Evolutionary conservation across 2,113 vertebrate species (phyloP).

Genomic region (Dromiciops gliroides): DNA sequence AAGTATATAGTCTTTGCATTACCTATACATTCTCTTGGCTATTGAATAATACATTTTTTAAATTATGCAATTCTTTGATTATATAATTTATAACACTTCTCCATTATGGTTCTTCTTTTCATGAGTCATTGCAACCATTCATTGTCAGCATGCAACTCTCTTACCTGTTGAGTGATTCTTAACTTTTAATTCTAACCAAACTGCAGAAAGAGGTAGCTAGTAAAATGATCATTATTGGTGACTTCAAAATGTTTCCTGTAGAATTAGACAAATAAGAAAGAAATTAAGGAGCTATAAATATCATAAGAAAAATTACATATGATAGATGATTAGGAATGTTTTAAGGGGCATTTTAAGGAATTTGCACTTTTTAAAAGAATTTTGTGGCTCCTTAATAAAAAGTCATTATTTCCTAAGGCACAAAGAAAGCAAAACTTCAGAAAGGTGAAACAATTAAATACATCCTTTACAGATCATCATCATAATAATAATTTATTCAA

Average conservation of each 20-base stretch:
- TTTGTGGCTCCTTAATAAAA: background rate
- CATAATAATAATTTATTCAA: background rate
- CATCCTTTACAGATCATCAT: background rate
- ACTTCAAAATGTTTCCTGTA: background rate
- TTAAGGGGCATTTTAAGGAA: background rate
- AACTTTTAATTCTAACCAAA: too few relatives aligned
- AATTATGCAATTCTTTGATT: too few relatives aligned
- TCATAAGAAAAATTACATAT: background rate
- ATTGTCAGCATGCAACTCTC: too few relatives aligned
- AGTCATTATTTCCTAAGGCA: background rate
- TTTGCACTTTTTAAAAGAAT: background rate
- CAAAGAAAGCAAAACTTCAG: background rate
- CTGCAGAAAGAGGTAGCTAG: background rate
- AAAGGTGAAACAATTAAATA: background rate
- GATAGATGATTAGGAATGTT: background rate
- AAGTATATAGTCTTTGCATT: background rate
- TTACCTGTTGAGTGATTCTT: too few relatives aligned
- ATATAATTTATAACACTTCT: too few relatives aligned
- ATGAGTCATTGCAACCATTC: too few relatives aligned
- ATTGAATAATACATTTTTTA: too few relatives aligned
- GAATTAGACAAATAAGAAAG: background rate
- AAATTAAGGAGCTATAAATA: background rate
- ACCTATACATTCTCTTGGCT: background rate
- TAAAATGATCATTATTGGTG: background rate
- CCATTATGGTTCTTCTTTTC: too few relatives aligned